phyloP scores from a whole-genome alignment of 2,888 invertebrate species.

The Himalopsyche kuldschensis region DNA sequence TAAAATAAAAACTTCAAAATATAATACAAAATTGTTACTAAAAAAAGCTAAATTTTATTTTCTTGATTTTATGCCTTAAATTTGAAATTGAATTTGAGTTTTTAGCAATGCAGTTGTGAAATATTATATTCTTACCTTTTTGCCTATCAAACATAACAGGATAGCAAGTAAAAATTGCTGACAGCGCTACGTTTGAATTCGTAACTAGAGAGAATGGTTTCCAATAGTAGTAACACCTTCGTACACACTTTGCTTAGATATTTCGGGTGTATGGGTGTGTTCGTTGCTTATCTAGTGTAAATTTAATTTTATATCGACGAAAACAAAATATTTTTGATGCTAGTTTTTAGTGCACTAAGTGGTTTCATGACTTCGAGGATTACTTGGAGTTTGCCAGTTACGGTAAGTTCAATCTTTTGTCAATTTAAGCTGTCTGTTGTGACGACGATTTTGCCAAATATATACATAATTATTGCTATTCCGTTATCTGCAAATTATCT shows the following conservation, averaged over 20 bases:
- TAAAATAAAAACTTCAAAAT: no score
- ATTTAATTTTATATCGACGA: background rate
- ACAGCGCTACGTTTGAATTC: no score
- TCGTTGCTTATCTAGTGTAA: background rate
- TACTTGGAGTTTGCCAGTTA: background rate
- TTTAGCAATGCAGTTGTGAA: no score
- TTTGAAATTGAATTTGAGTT: no score
- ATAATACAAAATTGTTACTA: no score
- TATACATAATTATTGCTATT: background rate
- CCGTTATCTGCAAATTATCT: background rate
- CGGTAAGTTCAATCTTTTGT: background rate
- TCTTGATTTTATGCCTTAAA: no score
- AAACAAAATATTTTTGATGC: background rate
- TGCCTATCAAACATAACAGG: no score
- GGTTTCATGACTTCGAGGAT: background rate
- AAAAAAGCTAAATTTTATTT: no score
- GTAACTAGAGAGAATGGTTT: no score
- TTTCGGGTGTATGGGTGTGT: background rate
- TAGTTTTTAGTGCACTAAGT: background rate
- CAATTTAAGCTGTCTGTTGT: background rate
- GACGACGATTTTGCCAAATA: background rate
- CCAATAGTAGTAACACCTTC: background rate
- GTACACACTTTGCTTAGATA: background rate
- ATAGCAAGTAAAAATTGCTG: no score
- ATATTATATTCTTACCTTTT: no score